Evolutionary conservation across 2,113 vertebrate genomes (phyloP).

Genomic region (Anguilla rostrata): DNA sequence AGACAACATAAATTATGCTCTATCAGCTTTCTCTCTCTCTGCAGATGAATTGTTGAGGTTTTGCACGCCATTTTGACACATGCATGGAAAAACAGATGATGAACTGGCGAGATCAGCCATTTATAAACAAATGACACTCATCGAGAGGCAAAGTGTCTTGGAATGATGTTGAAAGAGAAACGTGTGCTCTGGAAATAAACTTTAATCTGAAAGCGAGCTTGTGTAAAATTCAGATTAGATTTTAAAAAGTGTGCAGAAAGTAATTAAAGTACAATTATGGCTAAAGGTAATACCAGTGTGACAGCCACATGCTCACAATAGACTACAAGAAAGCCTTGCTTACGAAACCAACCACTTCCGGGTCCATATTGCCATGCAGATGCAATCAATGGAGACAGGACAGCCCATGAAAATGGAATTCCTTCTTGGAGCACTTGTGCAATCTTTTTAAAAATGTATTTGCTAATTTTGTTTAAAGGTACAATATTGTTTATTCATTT

Average conservation of each 20-base stretch:
- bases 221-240: constrained; percentile 24
- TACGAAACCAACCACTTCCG: constrained; percentile 26
- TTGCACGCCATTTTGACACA: constrained; percentile 41
- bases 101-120: not conserved
- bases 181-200: constrained; percentile 36
- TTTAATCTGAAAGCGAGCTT: constrained; percentile 32
- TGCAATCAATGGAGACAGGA: constrained; percentile 26
- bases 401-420: not conserved
- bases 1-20: constrained; percentile 41
- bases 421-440: constrained; percentile 5
- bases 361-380: constrained; percentile 58
- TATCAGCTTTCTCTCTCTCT: constrained; percentile 44
- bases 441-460: not conserved
- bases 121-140: constrained; percentile 23
- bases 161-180: constrained; percentile 33
- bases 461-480: not conserved
- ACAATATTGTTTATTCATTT: not conserved
- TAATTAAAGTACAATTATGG: constrained; percentile 10
- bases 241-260: constrained; percentile 46
- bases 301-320: constrained; percentile 36
- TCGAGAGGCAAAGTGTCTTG: constrained; percentile 39
- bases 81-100: constrained; percentile 23
- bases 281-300: constrained; percentile 32
- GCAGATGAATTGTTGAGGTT: constrained; percentile 36
- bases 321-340: constrained; percentile 35